phyloP scores from a whole-genome alignment of 2,113 vertebrate species.

The Grus americana region DNA sequence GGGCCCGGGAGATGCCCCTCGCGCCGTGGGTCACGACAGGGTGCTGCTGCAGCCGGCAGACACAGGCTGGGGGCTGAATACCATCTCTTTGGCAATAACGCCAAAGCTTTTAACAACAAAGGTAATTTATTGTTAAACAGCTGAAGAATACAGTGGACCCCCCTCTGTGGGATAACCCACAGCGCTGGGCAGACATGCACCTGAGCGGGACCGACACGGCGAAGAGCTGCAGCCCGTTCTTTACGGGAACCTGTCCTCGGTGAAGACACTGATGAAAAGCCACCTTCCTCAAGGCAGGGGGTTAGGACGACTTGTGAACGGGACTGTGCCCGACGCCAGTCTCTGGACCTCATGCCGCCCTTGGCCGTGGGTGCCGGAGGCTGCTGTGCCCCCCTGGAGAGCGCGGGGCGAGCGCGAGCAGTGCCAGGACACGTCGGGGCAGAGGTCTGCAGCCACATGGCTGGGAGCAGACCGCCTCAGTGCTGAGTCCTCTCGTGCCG shows the following conservation, averaged over 20 bases:
- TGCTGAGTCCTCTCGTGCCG: neutral
- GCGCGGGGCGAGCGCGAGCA: fast-evolving
- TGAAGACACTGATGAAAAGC: neutral
- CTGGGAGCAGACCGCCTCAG: neutral
- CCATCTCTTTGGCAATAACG: neutral
- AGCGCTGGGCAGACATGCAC: neutral
- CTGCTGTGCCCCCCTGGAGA: neutral
- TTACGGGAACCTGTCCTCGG: fast-evolving
- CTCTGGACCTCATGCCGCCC: fast-evolving
- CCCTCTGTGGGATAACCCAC: neutral
- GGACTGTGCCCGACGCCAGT: fast-evolving
- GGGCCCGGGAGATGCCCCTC: neutral
- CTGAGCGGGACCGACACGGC: fast-evolving
- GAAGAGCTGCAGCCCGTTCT: neutral
- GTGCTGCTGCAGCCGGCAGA: neutral
- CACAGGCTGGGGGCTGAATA: fast-evolving
- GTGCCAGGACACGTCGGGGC: fast-evolving
- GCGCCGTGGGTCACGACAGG: fast-evolving
- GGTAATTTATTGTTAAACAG: neutral
- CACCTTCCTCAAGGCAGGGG: too few species aligned
- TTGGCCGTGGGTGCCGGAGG: neutral
- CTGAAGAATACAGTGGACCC: neutral
- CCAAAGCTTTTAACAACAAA: neutral
- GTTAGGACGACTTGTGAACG: fast-evolving
- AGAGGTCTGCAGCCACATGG: neutral